Percentiles rank a stretch among this genome's conserved stretches.
These are phyloP conservation scores for Malurus alboscapulatus DNA, from an alignment of 2,113 vertebrate species.

Conservation along the genomic window DNA sequence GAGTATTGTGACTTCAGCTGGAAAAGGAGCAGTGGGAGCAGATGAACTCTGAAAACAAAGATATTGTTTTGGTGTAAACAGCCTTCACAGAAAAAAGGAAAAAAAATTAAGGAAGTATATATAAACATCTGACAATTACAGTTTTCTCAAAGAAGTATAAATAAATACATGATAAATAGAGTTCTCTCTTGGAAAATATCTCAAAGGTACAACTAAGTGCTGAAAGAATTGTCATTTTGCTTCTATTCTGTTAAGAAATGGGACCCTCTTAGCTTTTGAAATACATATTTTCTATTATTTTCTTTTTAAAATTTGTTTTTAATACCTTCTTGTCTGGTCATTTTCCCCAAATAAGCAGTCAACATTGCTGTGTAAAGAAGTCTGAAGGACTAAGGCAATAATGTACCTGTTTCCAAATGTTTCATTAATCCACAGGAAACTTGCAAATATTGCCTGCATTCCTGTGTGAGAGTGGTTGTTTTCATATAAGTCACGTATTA, in stretches of 20 bases:
- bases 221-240: background rate
- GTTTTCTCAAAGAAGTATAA: background rate
- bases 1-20: slow-evolving; percentile 16
- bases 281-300: background rate
- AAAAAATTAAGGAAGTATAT: background rate
- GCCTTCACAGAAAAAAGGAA: background rate
- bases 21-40: background rate
- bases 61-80: slow-evolving; percentile 22
- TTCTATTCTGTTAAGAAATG: background rate
- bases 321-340: background rate
- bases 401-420: background rate
- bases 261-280: background rate
- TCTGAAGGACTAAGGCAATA: background rate
- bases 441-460: background rate
- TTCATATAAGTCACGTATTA: slow-evolving; percentile 9
- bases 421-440: slow-evolving; percentile 33
- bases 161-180: background rate
- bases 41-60: slow-evolving; percentile 21
- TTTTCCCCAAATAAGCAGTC: background rate
- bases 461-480: background rate
- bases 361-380: background rate
- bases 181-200: background rate
- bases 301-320: background rate
- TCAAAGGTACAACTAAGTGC: background rate
- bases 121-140: background rate